Evolutionary conservation across 2,797 vertebrate genomes (phyloP), one percentile per base, ranked within the genome.

Genomic region (Leptodactylus fallax): DNA sequence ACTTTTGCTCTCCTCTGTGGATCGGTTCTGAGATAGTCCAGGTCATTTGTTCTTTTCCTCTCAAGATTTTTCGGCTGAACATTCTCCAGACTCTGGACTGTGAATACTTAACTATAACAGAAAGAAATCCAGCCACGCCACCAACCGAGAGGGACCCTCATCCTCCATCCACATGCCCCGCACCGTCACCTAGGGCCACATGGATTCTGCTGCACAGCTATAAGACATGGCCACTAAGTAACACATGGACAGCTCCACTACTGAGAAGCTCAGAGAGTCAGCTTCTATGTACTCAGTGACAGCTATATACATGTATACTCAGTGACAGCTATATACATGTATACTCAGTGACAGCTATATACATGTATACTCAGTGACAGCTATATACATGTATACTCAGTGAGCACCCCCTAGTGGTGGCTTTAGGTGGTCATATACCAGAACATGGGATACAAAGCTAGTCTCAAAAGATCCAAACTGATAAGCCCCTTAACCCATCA

Each of bases 11-110:
- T 53, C 21, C 21, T 51, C n/a, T 27, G 79, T 56, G 80, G 45
- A 65, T 53, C 25, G 55, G 49, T 49, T 72, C 83, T 72, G 81
- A 88, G 81, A 88, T 79, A 65, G 51, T 87, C 79, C 79, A 82
- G 79, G 67, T 87, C 86, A 53, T 47, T 74, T 74, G 56, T 63
- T 81, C 17, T 25, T 23, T 87, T 74, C 51, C 81, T 81, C 72
- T n/a, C 79, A 27, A n/a, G 21, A 74, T 81, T 49, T 82, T 82
- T 77, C 77, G 47, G 16, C 56, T 82, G 56, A 87, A 87, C 86
- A 87, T 27, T 82, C 19, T 76, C 45, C 79, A 87, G 86, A 81
- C 79, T 65, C 56, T 16, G 56, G 49, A 87, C 12, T 71, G 27
- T 71, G 14, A 61, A 67, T 16, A 65, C 23, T 67, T 55, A 21